Evolutionary conservation across 1,140 invertebrate genomes (phyloP).

Genomic region (Agrilus planipennis): DNA sequence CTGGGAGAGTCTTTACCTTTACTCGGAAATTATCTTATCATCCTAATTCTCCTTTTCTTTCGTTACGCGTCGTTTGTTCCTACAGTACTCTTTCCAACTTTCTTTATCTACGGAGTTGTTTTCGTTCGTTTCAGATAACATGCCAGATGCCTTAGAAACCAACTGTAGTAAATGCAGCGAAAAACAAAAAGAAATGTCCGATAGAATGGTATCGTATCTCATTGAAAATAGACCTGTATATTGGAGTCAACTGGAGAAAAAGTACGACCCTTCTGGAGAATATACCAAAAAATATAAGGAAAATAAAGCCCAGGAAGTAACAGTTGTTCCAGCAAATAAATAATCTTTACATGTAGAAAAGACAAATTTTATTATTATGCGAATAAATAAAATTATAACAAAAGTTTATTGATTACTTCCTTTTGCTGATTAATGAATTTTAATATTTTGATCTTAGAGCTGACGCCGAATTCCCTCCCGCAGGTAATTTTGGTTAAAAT

Average conservation of each 20-base stretch:
- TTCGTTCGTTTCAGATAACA: conserved; percentile 36
- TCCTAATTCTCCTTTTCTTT: neutral
- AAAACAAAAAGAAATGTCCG: conserved; percentile 43
- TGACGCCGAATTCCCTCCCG: no score
- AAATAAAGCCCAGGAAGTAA: no score
- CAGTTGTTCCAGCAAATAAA: no score
- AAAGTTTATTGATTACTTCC: no score
- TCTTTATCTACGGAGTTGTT: no score
- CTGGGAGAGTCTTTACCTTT: neutral
- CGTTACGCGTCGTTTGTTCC: neutral
- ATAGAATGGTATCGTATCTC: conserved; percentile 44
- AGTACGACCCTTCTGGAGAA: conserved; percentile 36
- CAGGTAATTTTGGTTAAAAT: no score
- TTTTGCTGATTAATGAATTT: no score
- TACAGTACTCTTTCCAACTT: no score
- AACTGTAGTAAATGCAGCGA: conserved; percentile 49
- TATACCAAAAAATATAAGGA: conserved; percentile 7
- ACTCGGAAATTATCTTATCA: neutral
- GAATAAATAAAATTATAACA: no score
- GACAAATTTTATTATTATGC: no score
- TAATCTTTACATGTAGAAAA: no score
- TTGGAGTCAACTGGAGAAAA: conserved; percentile 38
- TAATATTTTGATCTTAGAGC: no score
- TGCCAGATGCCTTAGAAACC: conserved; percentile 50
- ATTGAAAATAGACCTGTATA: conserved; percentile 35